A percentile compares a stretch with the other conserved stretches of the same genome.
phyloP scores from a whole-genome alignment of 2,888 invertebrate genomes.

The Thyatira batis region DNA sequence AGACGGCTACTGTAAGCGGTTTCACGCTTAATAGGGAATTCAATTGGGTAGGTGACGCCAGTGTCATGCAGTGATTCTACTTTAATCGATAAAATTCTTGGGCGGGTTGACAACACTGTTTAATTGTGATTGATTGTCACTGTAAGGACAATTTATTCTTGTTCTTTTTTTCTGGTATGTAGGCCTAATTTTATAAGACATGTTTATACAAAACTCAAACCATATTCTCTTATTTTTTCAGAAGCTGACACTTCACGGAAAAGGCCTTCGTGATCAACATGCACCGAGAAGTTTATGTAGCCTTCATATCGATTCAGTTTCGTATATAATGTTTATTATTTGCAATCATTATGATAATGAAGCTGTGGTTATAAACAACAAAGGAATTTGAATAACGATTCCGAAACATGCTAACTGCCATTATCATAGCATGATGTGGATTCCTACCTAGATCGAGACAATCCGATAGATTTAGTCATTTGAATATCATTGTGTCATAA shows the following conservation, averaged over 20 bases:
- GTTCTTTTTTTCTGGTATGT: slow-evolving; percentile 12
- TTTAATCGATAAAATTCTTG: slow-evolving; percentile 58
- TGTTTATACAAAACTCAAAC: neutral
- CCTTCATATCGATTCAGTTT: neutral
- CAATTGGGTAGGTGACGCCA: slow-evolving; percentile 47
- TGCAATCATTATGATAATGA: neutral
- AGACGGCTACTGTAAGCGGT: slow-evolving; percentile 50
- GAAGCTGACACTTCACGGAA: slow-evolving; percentile 9
- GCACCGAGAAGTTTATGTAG: slow-evolving; percentile 31
- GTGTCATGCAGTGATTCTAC: slow-evolving; percentile 37
- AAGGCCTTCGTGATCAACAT: slow-evolving; percentile 11
- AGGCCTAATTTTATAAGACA: neutral
- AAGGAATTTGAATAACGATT: neutral
- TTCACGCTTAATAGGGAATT: slow-evolving; percentile 52
- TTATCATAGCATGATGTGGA: neutral
- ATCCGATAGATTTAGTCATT: neutral
- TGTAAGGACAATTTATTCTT: slow-evolving; percentile 32
- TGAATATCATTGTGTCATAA: neutral
- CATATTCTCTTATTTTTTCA: slow-evolving; percentile 29
- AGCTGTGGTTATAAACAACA: neutral
- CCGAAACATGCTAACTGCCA: neutral
- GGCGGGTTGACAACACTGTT: slow-evolving; percentile 55
- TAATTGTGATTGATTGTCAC: slow-evolving; percentile 58
- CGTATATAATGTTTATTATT: neutral
- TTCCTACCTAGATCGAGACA: neutral